Base-by-base conservation (phyloP, 2,888 invertebrate species). In the Mesorhabditis belari region DNA sequence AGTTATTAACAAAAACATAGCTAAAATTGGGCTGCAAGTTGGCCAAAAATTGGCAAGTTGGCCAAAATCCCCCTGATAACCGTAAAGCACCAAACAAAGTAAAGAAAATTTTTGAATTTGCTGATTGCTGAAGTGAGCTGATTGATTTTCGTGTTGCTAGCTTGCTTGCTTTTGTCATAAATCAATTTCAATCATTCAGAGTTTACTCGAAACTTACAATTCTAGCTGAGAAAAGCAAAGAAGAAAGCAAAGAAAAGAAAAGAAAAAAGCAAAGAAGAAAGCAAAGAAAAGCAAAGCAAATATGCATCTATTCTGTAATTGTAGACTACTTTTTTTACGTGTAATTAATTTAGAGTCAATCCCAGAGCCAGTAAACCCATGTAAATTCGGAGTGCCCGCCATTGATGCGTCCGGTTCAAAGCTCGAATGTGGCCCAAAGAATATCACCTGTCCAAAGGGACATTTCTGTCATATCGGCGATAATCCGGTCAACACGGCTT, bases 381-480 rank as follows among this genome's bases (percentile, higher is more conserved):
- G 79, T 58, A 66, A 69, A 25, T 67, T 67, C 58, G 75, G 74
- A 23, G 60, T 65, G 49, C 72, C 77, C 5, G 76, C 77, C 23
- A 56, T 68, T 17, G 67, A 69, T 56, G 63, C 66, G 29, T 69
- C 69, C 51, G 64, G 63, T 9, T 55, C 62, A 6, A 57, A 66
- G 6, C 67, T 69, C 26, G 67, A 69, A 53, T 73, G 73, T 55
- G 73, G 73, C 28, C 71, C 71, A 23, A 67, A 70, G 52, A 62
- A 63, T 27, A 65, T 63, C 49, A 69, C 62, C 54, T 80, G 79
- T 58, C 76, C 77, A n/a, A 64, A 67, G 29, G 76, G 75, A 24
- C 74, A 67, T 64, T 80, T 73, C 69, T 80, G 80, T 62, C 80
- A 80, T 61, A 65, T 80, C 59, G 80, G 80, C 12, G 77, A 75